phyloP scores from a whole-genome alignment of 1,140 invertebrate species.

The Notospermus geniculatus region DNA sequence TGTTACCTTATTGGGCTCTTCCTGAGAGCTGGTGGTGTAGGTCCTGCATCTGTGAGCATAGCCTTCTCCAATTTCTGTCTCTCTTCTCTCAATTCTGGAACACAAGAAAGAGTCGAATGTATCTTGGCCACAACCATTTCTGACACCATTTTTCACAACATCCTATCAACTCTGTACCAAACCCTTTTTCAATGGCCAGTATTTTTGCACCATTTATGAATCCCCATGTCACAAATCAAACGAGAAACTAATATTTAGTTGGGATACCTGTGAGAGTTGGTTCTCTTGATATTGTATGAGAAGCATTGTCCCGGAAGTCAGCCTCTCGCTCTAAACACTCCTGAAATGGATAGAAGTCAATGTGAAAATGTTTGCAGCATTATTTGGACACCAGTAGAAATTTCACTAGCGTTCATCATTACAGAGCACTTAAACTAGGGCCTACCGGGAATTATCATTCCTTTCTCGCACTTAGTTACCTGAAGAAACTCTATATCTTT shows the following conservation, averaged over 20 bases:
- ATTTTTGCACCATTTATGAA: no score
- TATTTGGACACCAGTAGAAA: no score
- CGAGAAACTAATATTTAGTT: no score
- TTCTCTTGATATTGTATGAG: constrained; percentile 27
- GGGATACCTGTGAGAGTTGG: constrained; percentile 43
- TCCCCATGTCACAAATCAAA: no score
- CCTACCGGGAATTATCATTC: no score
- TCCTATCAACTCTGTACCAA: no score
- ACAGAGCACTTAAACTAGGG: no score
- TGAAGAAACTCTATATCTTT: constrained; percentile 42
- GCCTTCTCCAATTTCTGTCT: constrained; percentile 39
- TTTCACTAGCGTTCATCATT: no score
- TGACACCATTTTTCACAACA: no score
- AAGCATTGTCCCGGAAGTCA: constrained; percentile 28
- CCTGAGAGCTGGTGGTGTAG: neutral
- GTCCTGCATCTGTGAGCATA: constrained; percentile 20
- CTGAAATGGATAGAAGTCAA: neutral
- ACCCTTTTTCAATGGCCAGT: no score
- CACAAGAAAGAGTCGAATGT: constrained; percentile 2
- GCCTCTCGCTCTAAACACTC: constrained; percentile 40
- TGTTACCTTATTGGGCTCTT: constrained; percentile 8
- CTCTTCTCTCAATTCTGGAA: constrained; percentile 40
- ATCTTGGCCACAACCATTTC: neutral
- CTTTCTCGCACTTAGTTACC: constrained; percentile 2
- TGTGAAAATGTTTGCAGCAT: neutral